Evolutionary conservation across 2,888 invertebrate species (phyloP), one percentile per base, ranked within the genome.

Genomic region (Bedellia somnulentella): DNA sequence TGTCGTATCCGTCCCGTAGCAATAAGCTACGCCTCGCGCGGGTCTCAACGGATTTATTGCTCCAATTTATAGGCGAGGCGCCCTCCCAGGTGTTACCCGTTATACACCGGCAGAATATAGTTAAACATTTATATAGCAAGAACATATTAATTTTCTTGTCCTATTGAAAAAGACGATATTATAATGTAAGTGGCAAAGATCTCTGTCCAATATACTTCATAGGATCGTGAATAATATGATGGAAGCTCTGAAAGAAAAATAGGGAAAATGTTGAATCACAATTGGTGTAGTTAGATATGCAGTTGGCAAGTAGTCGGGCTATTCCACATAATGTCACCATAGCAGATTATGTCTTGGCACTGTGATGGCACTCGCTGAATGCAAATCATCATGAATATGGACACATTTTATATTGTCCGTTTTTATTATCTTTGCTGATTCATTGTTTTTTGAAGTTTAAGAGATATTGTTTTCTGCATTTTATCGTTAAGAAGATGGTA

Each of bases 301-400:
- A 50, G 61, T 67, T 67, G 70, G 70, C 70, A 67, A n/a, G n/a
- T 49, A 52, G 53, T 38, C 44, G 35, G 35, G 35, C 36, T 35
- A 44, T 38, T 58, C 51, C 49, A 56, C 64, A 67, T 67, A 68
- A 67, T 63, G 67, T 67, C 66, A 61, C 67, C 67, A 67, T 68
- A 68, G 67, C 67, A 68, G 71, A 71, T 71, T 70, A 71, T 66
- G 58, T 66, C 66, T 71, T 71, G 70, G 71, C 71, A 70, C 54
- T 47, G 42, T 49, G 42, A 46, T 49, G 43, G 45, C 46, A 42
- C 49, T 46, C 46, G 47, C 46, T 51, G 48, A 49, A 53, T 52
- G 53, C 51, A 52, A 58, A 51, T 55, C 47, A 52, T 51, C 47
- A 51, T 46, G 54, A 34, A 33, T 35, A 28, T 27, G 12, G 30